phyloP scores from a whole-genome alignment of 2,113 vertebrate species.

The Pampusana beccarii region DNA sequence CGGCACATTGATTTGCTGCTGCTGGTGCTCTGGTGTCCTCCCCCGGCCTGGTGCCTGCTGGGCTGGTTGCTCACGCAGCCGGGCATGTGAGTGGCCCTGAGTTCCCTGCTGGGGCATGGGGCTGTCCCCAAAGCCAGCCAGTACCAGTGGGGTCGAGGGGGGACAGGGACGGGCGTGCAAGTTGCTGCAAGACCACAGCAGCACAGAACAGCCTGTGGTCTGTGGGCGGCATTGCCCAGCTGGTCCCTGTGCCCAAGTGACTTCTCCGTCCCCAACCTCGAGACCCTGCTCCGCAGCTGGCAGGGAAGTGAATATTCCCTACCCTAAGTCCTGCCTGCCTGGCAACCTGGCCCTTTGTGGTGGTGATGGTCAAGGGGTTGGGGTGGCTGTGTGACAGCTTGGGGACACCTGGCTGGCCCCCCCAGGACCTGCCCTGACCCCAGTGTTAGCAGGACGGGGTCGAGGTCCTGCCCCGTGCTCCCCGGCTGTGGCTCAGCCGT shows the following conservation, averaged over 20 bases:
- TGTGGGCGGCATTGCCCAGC: too few species aligned
- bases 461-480: accelerated
- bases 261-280: not conserved
- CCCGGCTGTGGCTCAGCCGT: not conserved
- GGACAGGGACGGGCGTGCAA: accelerated
- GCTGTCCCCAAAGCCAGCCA: not conserved
- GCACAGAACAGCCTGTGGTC: not conserved
- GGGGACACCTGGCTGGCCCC: accelerated
- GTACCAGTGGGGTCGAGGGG: accelerated
- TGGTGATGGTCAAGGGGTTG: not conserved
- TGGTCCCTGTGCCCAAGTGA: not conserved
- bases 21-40: conserved; percentile 15
- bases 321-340: not conserved
- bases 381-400: not conserved
- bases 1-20: conserved; percentile 71
- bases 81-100: not conserved
- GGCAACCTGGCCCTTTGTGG: not conserved
- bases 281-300: not conserved
- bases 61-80: conserved; percentile 18
- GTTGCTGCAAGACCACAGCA: not conserved
- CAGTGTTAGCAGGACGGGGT: not conserved
- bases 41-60: conserved; percentile 35
- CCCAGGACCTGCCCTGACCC: not conserved
- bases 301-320: not conserved
- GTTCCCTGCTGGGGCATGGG: not conserved